These are phyloP conservation scores for Zeugodacus cucurbitae DNA, from an alignment of 1,140 invertebrate species.

Conservation along the genomic window DNA sequence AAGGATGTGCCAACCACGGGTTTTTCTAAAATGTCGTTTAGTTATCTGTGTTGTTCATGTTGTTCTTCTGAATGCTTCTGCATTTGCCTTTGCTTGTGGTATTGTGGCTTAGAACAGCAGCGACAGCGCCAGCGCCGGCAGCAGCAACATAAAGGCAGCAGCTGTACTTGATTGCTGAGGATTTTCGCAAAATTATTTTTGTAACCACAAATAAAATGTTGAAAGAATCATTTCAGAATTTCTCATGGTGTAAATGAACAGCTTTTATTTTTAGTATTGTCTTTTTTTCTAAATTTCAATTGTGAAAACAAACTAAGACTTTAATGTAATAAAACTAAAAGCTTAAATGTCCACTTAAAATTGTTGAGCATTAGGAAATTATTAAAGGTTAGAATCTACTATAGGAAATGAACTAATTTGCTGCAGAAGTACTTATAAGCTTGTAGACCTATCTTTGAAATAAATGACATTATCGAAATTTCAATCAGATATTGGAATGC, in stretches of 20 bases:
- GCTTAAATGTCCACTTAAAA: no score
- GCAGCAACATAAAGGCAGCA: neutral
- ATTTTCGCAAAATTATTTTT: slow-evolving; percentile 28
- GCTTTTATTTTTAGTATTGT: neutral
- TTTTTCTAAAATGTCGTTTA: slow-evolving; percentile 15
- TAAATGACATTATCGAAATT: no score
- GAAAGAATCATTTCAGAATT: neutral
- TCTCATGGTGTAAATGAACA: neutral
- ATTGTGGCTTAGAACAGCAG: slow-evolving; percentile 40
- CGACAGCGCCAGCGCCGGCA: neutral
- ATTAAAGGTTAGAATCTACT: no score
- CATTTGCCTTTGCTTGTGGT: slow-evolving; percentile 29
- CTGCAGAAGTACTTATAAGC: no score
- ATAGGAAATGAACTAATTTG: no score
- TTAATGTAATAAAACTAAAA: neutral
- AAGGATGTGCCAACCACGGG: slow-evolving; percentile 30
- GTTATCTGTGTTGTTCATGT: neutral
- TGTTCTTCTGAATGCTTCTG: neutral
- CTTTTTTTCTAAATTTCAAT: neutral
- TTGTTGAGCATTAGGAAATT: no score
- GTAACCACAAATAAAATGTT: slow-evolving; percentile 40
- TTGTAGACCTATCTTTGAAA: no score
- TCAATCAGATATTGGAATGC: no score
- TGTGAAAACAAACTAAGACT: neutral
- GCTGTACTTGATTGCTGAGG: slow-evolving; percentile 26